Evolutionary conservation across 2,797 vertebrate genomes (phyloP), one percentile per base, ranked within the genome.

Genomic region (Fistularia tabacaria): DNA sequence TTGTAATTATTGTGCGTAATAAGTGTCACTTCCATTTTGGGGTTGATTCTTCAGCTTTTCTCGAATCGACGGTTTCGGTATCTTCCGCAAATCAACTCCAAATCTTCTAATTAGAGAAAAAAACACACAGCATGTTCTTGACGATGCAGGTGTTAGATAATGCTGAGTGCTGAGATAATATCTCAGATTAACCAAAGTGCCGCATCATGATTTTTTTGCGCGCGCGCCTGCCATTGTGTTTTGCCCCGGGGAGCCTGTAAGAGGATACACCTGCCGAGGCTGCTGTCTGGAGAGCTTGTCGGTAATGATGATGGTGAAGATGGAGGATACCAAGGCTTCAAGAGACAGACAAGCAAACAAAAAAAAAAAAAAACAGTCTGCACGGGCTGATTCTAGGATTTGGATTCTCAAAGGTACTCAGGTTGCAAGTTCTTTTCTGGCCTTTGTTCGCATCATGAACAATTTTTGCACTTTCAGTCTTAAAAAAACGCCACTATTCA

Each of bases 101-200:
- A 49, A 41, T 43, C 6, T n/a, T 7, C 57, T 47, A 38, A 44
- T 66, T 50, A 74, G 60, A 52, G 53, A 58, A 46, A 41, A 13
- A 14, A 13, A 1, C 57, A 7, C 15, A 25, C 25, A 25, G 25
- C 25, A 25, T 25, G 25, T 25, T 51, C 48, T 54, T 76, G 76
- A 73, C 66, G 68, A 71, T 59, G 79, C 84, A 88, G 82, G 77
- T 86, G 83, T 61, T 69, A 51, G 69, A 81, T 76, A 66, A 64
- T 3, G 57, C 71, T 74, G 76, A 79, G 65, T 10, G 61, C 66
- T 58, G 60, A 59, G 72, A 81, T 84, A 52, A 61, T 59, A 46
- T 51, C 57, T 80, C 83, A 64, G 75, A 88, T 89, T 88, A 86
- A 56, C 63, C 64, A 79, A 71, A 74, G 45, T 85, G 86, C 82